Evolutionary conservation across 1,140 invertebrate genomes (phyloP).

Genomic region (Drusus annulatus): DNA sequence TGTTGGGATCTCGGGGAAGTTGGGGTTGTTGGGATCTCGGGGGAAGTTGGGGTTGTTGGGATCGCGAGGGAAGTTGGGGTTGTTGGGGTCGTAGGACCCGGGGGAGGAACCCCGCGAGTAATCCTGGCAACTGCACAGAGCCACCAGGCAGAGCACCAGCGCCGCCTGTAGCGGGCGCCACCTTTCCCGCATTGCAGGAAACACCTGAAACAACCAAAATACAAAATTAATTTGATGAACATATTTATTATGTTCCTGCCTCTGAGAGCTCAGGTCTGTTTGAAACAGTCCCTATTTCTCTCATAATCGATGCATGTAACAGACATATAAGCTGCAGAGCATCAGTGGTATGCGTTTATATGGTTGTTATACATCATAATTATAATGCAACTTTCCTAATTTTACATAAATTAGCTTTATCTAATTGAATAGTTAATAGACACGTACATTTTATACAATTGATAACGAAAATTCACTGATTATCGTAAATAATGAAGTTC

Average conservation of each 20-base stretch:
- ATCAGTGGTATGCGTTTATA: no score
- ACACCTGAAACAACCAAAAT: constrained; percentile 18
- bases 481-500: no score
- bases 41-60: constrained; percentile 36
- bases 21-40: constrained; percentile 33
- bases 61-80: constrained; percentile 44
- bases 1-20: constrained; percentile 41
- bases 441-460: no score
- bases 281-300: no score
- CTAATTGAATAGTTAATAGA: no score
- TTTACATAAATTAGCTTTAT: no score
- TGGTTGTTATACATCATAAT: no score
- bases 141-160: constrained; percentile 26
- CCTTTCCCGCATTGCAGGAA: constrained; percentile 30
- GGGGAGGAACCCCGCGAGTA: constrained; percentile 27
- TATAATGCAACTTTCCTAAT: no score
- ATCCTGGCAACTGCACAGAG: constrained; percentile 26
- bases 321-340: no score
- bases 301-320: no score
- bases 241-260: neutral
- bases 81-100: constrained; percentile 47
- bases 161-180: constrained; percentile 23
- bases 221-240: neutral
- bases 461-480: no score
- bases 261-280: no score